Evolutionary conservation across 2,113 vertebrate species (phyloP).

Genomic region (Irena cyanogastra): DNA sequence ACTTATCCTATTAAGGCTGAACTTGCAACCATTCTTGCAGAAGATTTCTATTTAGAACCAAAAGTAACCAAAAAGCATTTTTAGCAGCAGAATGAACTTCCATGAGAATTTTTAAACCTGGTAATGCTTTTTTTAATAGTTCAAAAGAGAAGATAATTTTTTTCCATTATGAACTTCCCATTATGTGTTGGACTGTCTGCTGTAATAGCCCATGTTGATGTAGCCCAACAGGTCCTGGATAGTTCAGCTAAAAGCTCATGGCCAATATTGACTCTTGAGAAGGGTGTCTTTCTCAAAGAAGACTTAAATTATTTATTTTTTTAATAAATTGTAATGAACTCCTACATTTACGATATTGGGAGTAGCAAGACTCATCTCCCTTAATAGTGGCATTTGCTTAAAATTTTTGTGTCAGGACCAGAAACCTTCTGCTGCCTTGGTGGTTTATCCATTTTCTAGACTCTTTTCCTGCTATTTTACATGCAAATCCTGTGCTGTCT

Average conservation of each 20-base stretch:
- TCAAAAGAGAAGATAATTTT: background rate
- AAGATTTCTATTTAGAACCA: background rate
- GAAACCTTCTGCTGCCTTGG: background rate
- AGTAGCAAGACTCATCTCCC: background rate
- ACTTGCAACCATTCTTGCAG: background rate
- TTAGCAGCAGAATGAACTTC: background rate
- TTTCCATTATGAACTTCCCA: background rate
- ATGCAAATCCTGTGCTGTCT: background rate
- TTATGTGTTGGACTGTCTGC: background rate
- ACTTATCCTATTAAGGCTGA: background rate
- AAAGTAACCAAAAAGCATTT: background rate
- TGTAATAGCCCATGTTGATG: background rate
- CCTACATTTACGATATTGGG: accelerated
- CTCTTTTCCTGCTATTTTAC: background rate
- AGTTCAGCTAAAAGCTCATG: background rate
- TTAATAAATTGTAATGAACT: background rate
- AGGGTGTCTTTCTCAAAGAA: background rate
- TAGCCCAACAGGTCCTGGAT: background rate
- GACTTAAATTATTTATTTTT: background rate
- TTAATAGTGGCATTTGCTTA: background rate
- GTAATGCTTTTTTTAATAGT: accelerated
- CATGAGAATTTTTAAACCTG: background rate
- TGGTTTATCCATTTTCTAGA: background rate
- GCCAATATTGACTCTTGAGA: background rate
- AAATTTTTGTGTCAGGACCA: background rate